Percentiles rank a stretch among this genome's conserved stretches.
These are phyloP conservation scores for Caenorhabditis becei DNA, from an alignment of 2,888 invertebrate species.

Conservation along the genomic window DNA sequence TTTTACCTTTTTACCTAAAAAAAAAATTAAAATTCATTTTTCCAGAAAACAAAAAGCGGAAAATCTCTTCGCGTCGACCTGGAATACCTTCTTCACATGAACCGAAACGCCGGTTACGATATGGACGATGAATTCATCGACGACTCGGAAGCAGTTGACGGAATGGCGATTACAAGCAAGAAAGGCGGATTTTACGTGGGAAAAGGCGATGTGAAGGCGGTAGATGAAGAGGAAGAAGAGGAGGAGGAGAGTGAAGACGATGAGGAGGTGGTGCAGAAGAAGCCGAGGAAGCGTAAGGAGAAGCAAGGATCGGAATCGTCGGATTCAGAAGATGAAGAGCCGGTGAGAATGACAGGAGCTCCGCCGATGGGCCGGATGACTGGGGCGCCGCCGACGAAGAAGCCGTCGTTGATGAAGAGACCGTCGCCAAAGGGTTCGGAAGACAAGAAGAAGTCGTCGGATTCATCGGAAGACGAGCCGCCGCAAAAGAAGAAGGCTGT, in stretches of 20 bases:
- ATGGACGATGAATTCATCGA: constrained; percentile 71
- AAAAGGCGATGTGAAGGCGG: constrained; percentile 91
- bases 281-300: constrained; percentile 83
- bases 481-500: constrained; percentile 22
- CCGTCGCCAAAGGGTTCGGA: background rate
- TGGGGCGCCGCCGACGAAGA: constrained; percentile 18
- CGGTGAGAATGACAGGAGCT: constrained; percentile 12
- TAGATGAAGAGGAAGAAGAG: constrained; percentile 88
- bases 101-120: constrained; percentile 61
- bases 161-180: background rate
- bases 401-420: background rate
- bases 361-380: constrained; percentile 19
- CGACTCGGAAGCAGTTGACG: constrained; percentile 65
- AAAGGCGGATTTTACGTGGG: constrained; percentile 88
- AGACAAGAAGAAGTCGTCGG: background rate
- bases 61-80: constrained; percentile 30
- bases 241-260: constrained; percentile 91
- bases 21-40: no score
- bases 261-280: constrained; percentile 93
- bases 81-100: constrained; percentile 33
- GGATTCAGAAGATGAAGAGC: constrained; percentile 5
- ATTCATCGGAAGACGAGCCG: constrained; percentile 19
- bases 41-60: constrained; percentile 54
- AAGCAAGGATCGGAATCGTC: background rate
- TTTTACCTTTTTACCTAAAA: no score